Percentiles rank a stretch among this genome's conserved stretches.
Conservation (phyloP, 2,888 invertebrate species). For the Cheilosia urbana region DNA sequence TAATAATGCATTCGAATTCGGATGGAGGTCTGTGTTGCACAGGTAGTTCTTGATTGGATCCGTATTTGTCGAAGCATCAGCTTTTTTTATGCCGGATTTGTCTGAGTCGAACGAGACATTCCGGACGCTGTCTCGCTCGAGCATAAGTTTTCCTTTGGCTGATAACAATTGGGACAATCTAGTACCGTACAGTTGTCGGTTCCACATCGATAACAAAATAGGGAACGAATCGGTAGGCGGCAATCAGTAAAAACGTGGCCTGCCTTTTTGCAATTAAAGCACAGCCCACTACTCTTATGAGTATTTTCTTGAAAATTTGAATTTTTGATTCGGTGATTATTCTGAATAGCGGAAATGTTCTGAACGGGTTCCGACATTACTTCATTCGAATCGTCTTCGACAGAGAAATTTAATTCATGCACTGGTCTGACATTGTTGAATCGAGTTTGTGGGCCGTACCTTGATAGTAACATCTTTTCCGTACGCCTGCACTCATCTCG, state of each 20-base stretch:
- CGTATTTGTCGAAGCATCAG: neutral
- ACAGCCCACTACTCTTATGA: neutral
- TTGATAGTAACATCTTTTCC: neutral
- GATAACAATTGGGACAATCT: neutral
- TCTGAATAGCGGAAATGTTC: no score
- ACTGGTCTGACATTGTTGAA: neutral
- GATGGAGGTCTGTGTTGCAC: no score
- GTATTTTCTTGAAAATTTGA: neutral
- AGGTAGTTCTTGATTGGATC: accelerated
- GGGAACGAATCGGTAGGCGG: no score
- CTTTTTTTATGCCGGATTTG: neutral
- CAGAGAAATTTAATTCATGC: no score
- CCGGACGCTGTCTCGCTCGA: neutral
- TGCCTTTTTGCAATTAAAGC: slow-evolving; percentile 7
- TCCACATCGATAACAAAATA: neutral
- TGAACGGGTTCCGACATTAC: no score
- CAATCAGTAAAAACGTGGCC: neutral
- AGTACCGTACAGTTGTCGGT: neutral
- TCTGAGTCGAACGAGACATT: neutral
- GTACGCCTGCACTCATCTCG: slow-evolving; percentile 1
- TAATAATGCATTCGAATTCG: no score
- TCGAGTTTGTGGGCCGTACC: neutral
- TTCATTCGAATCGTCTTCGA: no score
- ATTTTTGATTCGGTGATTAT: no score
- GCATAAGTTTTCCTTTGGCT: neutral